Base-by-base conservation (phyloP, 2,888 invertebrate species). In the Heliconius hortense region DNA sequence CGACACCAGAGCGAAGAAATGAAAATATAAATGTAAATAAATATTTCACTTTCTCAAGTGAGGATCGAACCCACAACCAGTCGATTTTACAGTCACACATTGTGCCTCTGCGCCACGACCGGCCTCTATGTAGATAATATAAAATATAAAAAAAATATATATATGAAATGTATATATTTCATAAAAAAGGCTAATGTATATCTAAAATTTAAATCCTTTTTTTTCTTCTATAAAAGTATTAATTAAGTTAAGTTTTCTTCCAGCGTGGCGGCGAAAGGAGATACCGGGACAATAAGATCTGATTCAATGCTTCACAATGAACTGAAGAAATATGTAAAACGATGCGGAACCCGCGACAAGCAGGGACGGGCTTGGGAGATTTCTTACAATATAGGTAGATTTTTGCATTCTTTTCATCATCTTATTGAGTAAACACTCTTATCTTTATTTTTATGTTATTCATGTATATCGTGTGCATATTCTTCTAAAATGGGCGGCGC, bases 321-420 rank as follows among this genome's bases (percentile, higher is more conserved):
- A 85, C 85, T 86, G 86, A 90, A 92, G 92, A 90, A 91, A 91
- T 91, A 90, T 90, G 90, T 91, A 91, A 91, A 92, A 88, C 89
- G 87, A 82, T 82, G 82, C 85, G 86, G 86, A 85, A 86, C 87
- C 86, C 86, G 86, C 85, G 84, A 82, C 77, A 73, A 13, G 28
- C 88, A 85, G 91, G 85, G 84, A 35, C 84, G 88, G 73, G 89
- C 77, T 89, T 43, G 59, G 80, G 56, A 0, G 26, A 67, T 48
- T 48, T 48, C 48, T 18, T 48, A 21, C 7, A 48, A 48, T 18
- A 18, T 48, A 15, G 15, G 2, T 15, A 43, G 43, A 43, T 15
- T 43, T 43, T 48, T 18, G 18, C 18, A 7, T 48, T 48, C n/a
- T n/a, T n/a, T n/a, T n/a, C n/a, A n/a, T n/a, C n/a, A 43, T 26